Evolutionary conservation across 1,140 invertebrate genomes (phyloP).

Genomic region (Drosophila pandora): DNA sequence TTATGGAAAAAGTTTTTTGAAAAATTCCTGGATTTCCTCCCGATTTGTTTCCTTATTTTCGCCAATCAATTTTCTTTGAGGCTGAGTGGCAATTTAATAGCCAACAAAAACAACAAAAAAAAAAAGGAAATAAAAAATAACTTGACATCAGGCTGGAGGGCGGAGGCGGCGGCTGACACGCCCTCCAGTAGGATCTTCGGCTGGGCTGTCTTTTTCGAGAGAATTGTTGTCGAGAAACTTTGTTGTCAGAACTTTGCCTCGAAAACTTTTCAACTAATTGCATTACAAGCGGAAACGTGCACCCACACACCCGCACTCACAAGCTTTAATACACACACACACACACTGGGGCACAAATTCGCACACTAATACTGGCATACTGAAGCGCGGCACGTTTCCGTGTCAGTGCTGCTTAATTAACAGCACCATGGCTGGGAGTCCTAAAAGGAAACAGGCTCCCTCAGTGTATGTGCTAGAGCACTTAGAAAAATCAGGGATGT

Average conservation of each 20-base stretch:
- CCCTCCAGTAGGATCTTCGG: constrained; percentile 1
- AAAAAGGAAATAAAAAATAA: constrained; percentile 21
- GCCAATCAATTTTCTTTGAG: constrained; percentile 42
- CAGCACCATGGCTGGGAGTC: constrained; percentile 41
- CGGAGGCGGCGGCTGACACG: background rate
- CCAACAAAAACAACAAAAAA: constrained; percentile 12
- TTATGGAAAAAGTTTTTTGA: constrained; percentile 10
- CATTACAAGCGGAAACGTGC: constrained; percentile 80
- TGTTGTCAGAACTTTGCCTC: constrained; percentile 52
- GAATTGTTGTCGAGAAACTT: constrained; percentile 64
- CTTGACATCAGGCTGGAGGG: constrained; percentile 7
- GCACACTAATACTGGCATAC: constrained; percentile 12
- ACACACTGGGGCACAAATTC: background rate
- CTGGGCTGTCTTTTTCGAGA: constrained; percentile 21
- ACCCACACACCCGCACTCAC: constrained; percentile 5
- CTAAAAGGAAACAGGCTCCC: constrained; percentile 34
- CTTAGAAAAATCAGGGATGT: background rate
- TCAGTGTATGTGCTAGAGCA: constrained; percentile 8
- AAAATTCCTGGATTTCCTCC: background rate
- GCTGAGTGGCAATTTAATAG: constrained; percentile 39
- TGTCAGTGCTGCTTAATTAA: constrained; percentile 76
- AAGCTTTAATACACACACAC: background rate
- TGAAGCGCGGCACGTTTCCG: constrained; percentile 48
- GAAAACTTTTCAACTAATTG: constrained; percentile 79
- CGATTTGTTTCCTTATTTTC: constrained; percentile 5